phyloP scores from a whole-genome alignment of 2,888 invertebrate species.

The Anthophora plumipes region DNA sequence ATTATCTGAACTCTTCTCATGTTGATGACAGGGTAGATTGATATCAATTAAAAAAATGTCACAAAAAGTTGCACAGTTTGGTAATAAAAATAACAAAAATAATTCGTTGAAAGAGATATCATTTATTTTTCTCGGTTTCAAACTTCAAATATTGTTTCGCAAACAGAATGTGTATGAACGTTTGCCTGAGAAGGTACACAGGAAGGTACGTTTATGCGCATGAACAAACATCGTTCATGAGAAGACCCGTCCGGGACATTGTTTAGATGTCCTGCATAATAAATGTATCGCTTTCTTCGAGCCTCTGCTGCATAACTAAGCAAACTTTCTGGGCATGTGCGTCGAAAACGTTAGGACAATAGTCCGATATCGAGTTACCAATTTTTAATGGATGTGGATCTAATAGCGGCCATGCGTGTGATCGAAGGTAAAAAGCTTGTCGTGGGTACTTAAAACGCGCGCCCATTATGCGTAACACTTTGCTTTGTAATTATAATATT shows the following conservation, averaged over 20 bases:
- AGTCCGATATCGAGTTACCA: constrained; percentile 67
- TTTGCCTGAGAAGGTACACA: background rate
- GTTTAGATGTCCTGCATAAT: constrained; percentile 58
- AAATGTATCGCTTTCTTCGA: constrained; percentile 53
- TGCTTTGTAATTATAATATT: constrained; percentile 49
- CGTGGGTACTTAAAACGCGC: constrained; percentile 40
- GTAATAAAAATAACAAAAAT: too few species aligned
- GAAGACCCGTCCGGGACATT: constrained; percentile 41
- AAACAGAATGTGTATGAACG: background rate
- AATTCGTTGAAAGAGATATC: too few species aligned
- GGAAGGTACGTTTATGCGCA: constrained; percentile 15
- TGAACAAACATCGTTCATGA: constrained; percentile 42
- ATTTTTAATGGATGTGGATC: constrained; percentile 71
- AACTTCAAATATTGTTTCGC: background rate
- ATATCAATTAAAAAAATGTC: too few species aligned
- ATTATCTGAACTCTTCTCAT: too few species aligned
- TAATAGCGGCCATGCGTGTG: constrained; percentile 69
- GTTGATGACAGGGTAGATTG: too few species aligned
- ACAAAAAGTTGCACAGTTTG: too few species aligned
- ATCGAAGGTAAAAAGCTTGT: constrained; percentile 61
- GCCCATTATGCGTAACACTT: constrained; percentile 34
- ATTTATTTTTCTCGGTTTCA: background rate
- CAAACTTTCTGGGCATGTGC: constrained; percentile 58
- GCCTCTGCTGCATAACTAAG: constrained; percentile 46
- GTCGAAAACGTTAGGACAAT: constrained; percentile 60